Percentiles rank a stretch among this genome's conserved stretches.
These are phyloP conservation scores for Plagiodera versicolora DNA, from an alignment of 2,888 invertebrate species.

Conservation along the genomic window DNA sequence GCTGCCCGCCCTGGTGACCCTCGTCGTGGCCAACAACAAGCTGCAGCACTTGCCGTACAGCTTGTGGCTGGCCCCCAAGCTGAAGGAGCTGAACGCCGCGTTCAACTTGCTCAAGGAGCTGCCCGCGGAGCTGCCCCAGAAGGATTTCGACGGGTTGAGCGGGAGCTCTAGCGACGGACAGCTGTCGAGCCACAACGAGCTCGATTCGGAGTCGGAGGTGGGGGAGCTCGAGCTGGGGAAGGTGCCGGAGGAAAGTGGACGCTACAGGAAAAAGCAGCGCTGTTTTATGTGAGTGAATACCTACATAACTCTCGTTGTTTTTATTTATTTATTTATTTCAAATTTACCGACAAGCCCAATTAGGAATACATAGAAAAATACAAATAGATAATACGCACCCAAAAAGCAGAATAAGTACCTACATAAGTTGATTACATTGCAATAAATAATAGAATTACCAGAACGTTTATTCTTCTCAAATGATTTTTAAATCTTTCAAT, in stretches of 20 bases:
- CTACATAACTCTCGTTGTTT: no score
- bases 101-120: constrained; percentile 84
- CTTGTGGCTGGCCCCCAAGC: constrained; percentile 83
- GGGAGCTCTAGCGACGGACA: constrained; percentile 55
- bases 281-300: constrained; percentile 46
- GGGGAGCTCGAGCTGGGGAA: constrained; percentile 48
- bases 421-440: no score
- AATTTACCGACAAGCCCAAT: no score
- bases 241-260: constrained; percentile 43
- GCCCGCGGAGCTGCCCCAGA: constrained; percentile 54
- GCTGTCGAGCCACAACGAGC: constrained; percentile 50
- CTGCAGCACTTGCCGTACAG: constrained; percentile 78
- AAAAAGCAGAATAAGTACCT: no score
- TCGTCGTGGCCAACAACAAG: constrained; percentile 96
- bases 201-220: constrained; percentile 46
- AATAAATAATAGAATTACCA: no score
- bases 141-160: constrained; percentile 51
- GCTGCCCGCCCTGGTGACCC: constrained; percentile 73
- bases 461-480: no score
- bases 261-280: constrained; percentile 51
- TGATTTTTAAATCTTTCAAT: no score
- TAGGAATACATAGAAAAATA: no score
- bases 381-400: no score
- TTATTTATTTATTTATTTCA: no score
- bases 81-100: constrained; percentile 86